A percentile compares a stretch with the other conserved stretches of the same genome.
Evolutionary conservation across 2,888 invertebrate genomes (phyloP).

Genomic region (Eumacrocentrus americanus): DNA sequence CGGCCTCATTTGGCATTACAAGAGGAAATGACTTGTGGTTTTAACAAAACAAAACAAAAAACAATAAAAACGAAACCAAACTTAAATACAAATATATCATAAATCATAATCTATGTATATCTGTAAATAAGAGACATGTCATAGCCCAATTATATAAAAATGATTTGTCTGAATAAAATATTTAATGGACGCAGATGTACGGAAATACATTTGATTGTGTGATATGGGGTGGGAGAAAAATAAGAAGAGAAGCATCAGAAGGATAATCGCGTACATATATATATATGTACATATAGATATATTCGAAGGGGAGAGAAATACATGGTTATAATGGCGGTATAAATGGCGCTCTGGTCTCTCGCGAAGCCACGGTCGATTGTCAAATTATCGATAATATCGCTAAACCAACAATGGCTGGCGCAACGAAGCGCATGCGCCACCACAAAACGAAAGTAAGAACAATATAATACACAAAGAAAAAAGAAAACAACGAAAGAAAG

Average conservation of each 20-base stretch:
- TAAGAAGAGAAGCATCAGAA: neutral
- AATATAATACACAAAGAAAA: neutral
- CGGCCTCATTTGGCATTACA: no score
- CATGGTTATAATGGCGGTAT: conserved; percentile 45
- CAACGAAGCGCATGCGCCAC: conserved; percentile 1
- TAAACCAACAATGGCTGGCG: conserved; percentile 57
- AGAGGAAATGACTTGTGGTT: neutral
- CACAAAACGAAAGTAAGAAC: conserved; percentile 5
- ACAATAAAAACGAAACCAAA: neutral
- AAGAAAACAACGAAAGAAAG: neutral
- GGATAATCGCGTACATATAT: conserved; percentile 9
- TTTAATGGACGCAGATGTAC: neutral
- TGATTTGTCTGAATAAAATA: neutral
- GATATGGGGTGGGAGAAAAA: neutral
- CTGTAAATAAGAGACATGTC: no score
- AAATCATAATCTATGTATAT: no score
- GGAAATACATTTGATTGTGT: neutral
- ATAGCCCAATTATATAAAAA: neutral
- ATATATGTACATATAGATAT: neutral
- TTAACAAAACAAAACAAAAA: neutral
- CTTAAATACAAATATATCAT: neutral
- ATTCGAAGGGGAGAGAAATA: conserved; percentile 22
- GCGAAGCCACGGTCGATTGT: conserved; percentile 51
- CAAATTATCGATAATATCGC: conserved; percentile 61
- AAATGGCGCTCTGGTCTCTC: conserved; percentile 42